Conservation (phyloP, 2,113 vertebrate species). For the Prunella himalayana region DNA sequence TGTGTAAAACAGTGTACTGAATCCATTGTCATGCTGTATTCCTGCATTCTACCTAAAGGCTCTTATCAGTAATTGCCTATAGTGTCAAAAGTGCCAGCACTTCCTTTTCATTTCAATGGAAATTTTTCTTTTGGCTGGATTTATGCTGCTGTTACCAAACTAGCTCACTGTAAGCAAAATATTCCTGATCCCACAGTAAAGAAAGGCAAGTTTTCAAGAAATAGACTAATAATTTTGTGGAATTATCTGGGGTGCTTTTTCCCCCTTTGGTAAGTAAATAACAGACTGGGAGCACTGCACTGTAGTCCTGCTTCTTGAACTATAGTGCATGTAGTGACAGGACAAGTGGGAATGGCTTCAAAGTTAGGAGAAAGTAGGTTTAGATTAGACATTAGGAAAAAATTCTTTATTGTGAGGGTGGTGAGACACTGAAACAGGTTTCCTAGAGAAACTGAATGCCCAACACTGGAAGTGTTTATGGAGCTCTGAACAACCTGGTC, state of each 20-base stretch:
- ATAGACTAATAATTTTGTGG: neutral
- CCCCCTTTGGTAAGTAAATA: neutral
- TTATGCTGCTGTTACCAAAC: neutral
- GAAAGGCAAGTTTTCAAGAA: neutral
- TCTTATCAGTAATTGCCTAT: neutral
- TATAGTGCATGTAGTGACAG: neutral
- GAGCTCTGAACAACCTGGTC: neutral
- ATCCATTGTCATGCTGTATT: neutral
- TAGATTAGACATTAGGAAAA: neutral
- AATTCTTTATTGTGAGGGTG: fast-evolving
- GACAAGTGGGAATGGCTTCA: neutral
- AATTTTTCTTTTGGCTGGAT: neutral
- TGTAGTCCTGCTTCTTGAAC: neutral
- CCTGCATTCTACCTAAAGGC: neutral
- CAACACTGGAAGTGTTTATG: neutral
- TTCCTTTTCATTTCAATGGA: neutral
- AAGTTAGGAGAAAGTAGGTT: neutral
- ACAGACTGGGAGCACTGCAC: neutral
- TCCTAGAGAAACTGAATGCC: neutral
- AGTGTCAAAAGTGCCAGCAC: neutral
- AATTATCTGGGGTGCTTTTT: neutral
- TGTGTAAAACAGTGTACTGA: neutral
- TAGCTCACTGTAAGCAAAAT: neutral
- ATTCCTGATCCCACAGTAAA: neutral
- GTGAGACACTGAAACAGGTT: too few species aligned